phyloP scores from a whole-genome alignment of 2,113 vertebrate genomes.

The Boleophthalmus pectinirostris region DNA sequence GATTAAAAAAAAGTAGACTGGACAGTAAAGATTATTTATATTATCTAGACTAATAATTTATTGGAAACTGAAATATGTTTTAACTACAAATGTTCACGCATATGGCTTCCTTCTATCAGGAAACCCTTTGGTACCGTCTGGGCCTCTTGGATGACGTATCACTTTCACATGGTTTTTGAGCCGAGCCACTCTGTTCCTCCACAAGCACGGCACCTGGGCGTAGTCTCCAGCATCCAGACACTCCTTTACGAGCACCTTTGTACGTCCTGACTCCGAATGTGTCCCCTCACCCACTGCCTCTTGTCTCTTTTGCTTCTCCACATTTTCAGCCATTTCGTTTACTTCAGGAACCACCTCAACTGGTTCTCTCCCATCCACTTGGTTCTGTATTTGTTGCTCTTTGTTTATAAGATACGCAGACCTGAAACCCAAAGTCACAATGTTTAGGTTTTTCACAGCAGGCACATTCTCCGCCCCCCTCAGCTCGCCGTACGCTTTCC shows the following conservation, averaged over 20 bases:
- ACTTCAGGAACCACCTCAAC: constrained; percentile 17
- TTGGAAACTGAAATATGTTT: too few species aligned
- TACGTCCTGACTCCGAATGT: too few species aligned
- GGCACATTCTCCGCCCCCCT: constrained; percentile 38
- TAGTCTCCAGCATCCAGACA: neutral
- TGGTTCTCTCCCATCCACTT: neutral
- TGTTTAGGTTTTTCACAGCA: constrained; percentile 31
- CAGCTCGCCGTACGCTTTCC: constrained; percentile 66
- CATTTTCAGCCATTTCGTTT: neutral
- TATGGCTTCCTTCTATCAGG: constrained; percentile 37
- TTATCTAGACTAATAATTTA: too few species aligned
- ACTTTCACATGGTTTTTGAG: neutral
- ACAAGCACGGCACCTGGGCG: constrained; percentile 48
- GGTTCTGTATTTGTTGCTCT: neutral
- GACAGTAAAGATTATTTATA: too few species aligned
- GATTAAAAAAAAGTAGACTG: too few species aligned
- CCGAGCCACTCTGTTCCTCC: constrained; percentile 28
- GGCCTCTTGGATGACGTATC: constrained; percentile 43
- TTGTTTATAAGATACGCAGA: constrained; percentile 22
- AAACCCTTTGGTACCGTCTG: constrained; percentile 47
- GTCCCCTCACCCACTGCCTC: neutral
- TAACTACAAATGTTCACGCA: constrained; percentile 8
- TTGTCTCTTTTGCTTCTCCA: neutral
- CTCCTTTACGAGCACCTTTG: neutral
- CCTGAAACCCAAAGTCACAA: constrained; percentile 66